Evolutionary conservation across 2,888 invertebrate species (phyloP), one percentile per base, ranked within the genome.

Genomic region (Caenorhabditis sp.): DNA sequence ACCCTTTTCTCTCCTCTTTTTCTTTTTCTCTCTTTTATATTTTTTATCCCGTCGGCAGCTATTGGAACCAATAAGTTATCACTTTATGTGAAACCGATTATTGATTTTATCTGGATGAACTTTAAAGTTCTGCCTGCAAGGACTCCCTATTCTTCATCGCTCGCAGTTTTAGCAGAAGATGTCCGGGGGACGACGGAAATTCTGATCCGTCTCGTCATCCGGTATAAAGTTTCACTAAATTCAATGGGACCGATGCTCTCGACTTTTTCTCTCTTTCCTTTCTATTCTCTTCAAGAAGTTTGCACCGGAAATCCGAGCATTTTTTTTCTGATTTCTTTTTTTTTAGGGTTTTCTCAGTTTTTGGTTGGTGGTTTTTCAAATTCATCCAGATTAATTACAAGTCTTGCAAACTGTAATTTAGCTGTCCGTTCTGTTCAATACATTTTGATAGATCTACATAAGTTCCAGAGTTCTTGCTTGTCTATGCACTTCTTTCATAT

Each of bases 171-270:
- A 67, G 58, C 22, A 9, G 26, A 22, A 50, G 64, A 47, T 18
- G 47, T 24, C 26, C 40, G 32, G 32, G 32, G n/a, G n/a, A n/a
- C 40, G 13, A 47, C 32, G 53, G 61, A 78, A 65, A 64, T 60
- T 51, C 65, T 60, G 60, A 67, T 76, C 76, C 67, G 51, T 56
- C 76, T 79, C 78, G 78, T 70, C 78, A 71, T 79, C 64, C 70
- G 70, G 78, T 70, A 79, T 79, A 79, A 79, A 70, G 70, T 79
- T 79, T 70, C 78, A 79, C 78, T 79, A 68, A 76, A 76, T 76
- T 76, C 76, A 67, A 67, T 76, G 67, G 67, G 67, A 76, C 67
- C 67, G 67, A 76, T 67, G 74, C 74, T 67, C 61, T 70, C 51
- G 70, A 70, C 70, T 61, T 70, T 70, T 70, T 61, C 44, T 47